phyloP scores from a whole-genome alignment of 2,888 invertebrate genomes.

The Lathronympha strigana region DNA sequence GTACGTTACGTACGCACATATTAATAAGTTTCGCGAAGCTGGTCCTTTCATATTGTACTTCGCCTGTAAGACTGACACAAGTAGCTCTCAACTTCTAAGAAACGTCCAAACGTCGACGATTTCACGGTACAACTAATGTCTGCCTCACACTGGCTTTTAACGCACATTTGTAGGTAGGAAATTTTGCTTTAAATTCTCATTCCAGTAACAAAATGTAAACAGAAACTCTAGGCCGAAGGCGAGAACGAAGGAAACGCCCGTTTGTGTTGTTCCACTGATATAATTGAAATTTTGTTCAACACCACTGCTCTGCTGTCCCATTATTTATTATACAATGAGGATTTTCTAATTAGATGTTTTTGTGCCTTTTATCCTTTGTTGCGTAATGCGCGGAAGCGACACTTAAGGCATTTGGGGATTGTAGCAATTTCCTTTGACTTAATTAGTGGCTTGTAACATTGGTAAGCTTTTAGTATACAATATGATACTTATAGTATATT shows the following conservation, averaged over 20 bases:
- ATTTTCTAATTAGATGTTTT: conserved; percentile 63
- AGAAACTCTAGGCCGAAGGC: conserved; percentile 63
- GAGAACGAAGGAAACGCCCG: conserved; percentile 57
- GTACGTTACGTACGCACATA: conserved; percentile 4
- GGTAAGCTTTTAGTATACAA: no score
- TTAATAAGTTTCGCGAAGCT: conserved; percentile 23
- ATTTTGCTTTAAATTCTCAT: conserved; percentile 77
- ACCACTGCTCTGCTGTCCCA: conserved; percentile 58
- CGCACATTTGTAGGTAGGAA: conserved; percentile 74
- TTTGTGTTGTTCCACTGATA: conserved; percentile 60
- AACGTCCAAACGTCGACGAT: conserved; percentile 51
- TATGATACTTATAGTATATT: no score
- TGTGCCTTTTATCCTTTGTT: conserved; percentile 50
- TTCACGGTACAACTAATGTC: conserved; percentile 62
- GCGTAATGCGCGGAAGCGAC: conserved; percentile 35
- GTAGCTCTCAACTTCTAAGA: conserved; percentile 38
- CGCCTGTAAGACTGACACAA: conserved; percentile 33
- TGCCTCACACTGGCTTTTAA: conserved; percentile 60
- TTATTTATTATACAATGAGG: conserved; percentile 60
- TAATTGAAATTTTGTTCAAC: conserved; percentile 77
- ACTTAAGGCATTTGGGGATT: conserved; percentile 7
- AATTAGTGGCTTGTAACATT: background rate
- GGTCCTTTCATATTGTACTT: conserved; percentile 31
- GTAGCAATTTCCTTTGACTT: conserved; percentile 5
- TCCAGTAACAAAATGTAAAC: conserved; percentile 79